phyloP scores from a whole-genome alignment of 1,140 invertebrate genomes.

The Trachymyrmex septentrionalis region DNA sequence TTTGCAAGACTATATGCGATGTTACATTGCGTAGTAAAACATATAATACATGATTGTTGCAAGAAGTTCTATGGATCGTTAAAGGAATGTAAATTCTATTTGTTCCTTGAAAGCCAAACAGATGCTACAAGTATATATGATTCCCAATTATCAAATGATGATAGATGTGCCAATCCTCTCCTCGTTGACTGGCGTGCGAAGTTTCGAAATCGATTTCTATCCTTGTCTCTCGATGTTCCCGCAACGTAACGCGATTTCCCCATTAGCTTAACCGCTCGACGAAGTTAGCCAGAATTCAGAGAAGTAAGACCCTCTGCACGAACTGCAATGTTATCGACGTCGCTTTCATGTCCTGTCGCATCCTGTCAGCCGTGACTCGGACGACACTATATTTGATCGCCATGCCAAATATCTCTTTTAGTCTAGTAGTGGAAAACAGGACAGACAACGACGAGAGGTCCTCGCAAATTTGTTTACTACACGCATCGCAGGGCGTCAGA shows the following conservation, averaged over 20 bases:
- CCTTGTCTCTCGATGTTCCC: neutral
- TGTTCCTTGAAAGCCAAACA: slow-evolving; percentile 4
- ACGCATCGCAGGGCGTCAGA: neutral
- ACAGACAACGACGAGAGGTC: neutral
- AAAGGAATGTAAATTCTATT: slow-evolving; percentile 24
- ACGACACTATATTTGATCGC: neutral
- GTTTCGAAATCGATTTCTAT: slow-evolving; percentile 32
- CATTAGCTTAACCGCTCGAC: slow-evolving; percentile 47
- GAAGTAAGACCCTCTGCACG: slow-evolving; percentile 3
- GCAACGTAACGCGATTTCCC: slow-evolving; percentile 56
- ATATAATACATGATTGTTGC: neutral
- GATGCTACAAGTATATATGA: slow-evolving; percentile 28
- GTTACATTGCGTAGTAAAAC: neutral
- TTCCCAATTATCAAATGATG: slow-evolving; percentile 20
- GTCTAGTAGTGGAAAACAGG: neutral
- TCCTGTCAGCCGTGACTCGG: neutral
- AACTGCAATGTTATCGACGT: slow-evolving; percentile 11
- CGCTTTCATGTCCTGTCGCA: neutral
- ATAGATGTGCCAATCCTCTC: slow-evolving; percentile 12
- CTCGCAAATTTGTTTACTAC: slow-evolving; percentile 24
- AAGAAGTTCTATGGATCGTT: neutral
- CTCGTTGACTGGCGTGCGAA: neutral
- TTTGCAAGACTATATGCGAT: neutral
- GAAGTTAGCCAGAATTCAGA: slow-evolving; percentile 16
- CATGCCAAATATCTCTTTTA: neutral